phyloP scores from a whole-genome alignment of 2,797 vertebrate species.

The Thamnophis elegans region DNA sequence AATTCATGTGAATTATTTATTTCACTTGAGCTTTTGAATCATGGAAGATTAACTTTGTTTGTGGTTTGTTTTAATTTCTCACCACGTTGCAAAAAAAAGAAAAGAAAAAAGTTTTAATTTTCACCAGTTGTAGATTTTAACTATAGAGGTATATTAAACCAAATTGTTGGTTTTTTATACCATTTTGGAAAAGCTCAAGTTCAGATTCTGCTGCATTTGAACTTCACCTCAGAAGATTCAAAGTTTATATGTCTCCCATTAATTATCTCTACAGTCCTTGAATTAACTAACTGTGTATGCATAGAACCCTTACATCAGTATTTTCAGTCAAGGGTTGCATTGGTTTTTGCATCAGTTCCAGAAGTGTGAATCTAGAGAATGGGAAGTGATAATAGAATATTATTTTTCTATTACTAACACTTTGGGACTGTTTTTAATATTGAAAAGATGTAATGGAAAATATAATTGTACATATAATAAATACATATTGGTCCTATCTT shows the following conservation, averaged over 20 bases:
- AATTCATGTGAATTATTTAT: slow-evolving; percentile 21
- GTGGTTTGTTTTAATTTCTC: neutral
- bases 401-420: neutral
- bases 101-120: neutral
- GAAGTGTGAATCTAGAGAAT: neutral
- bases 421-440: neutral
- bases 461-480: neutral
- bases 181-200: neutral
- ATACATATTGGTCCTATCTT: neutral
- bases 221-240: neutral
- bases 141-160: neutral
- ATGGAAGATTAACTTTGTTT: neutral
- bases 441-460: neutral
- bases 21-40: neutral
- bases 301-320: neutral
- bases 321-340: neutral
- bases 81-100: neutral
- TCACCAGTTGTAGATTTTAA: neutral
- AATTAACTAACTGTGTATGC: neutral
- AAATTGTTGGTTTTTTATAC: neutral
- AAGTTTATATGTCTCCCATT: neutral
- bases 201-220: neutral
- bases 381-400: neutral
- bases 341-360: neutral
- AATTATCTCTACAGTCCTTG: neutral